Evolutionary conservation across 2,797 vertebrate species (phyloP).

Genomic region (Darevskia mixta): DNA sequence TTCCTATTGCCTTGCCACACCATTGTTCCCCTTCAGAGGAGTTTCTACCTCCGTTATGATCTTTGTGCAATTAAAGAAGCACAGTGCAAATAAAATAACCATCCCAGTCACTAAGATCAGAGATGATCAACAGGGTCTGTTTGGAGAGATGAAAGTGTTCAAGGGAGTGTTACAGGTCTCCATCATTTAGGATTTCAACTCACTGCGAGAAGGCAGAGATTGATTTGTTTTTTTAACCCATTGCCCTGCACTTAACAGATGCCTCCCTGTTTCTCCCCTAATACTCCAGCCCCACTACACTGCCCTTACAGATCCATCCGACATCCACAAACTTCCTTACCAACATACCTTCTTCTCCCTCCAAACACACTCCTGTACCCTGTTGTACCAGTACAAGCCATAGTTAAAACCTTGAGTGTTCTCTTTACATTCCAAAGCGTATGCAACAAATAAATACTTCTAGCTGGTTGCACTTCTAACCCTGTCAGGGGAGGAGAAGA

Average conservation of each 20-base stretch:
- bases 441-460: conserved; percentile 38
- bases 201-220: neutral
- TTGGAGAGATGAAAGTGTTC: conserved; percentile 17
- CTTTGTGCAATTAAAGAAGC: conserved; percentile 30
- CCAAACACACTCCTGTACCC: conserved; percentile 23
- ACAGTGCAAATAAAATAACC: conserved; percentile 39
- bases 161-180: neutral
- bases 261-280: neutral
- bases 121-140: conserved; percentile 20
- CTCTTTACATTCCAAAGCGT: neutral
- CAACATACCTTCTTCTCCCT: neutral
- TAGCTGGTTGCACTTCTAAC: conserved; percentile 57
- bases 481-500: neutral
- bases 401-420: neutral
- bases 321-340: neutral
- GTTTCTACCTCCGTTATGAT: conserved; percentile 10
- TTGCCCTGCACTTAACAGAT: neutral
- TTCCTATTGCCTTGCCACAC: neutral
- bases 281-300: neutral
- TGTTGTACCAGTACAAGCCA: conserved; percentile 20
- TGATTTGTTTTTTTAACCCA: neutral
- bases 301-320: neutral
- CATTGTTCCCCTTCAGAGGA: conserved; percentile 4
- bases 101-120: conserved; percentile 16
- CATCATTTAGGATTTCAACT: neutral